Evolutionary conservation across 2,797 vertebrate species (phyloP), one percentile per base, ranked within the genome.

Genomic region (Artibeus jamaicensis): DNA sequence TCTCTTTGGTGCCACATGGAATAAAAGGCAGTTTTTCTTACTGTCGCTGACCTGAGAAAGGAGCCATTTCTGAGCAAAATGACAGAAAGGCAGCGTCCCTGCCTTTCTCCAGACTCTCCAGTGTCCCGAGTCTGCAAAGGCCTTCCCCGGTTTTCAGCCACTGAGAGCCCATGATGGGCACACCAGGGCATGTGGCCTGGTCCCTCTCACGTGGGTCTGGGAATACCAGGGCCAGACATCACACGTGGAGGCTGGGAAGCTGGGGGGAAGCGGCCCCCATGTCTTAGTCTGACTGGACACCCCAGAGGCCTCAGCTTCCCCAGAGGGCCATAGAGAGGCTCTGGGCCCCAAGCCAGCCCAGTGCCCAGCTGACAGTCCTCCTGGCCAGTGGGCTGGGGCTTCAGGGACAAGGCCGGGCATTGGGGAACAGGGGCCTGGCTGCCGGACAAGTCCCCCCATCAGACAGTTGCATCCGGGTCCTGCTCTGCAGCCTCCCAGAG

Each of bases 401-500:
- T 21, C 19, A 1, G 2, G 44, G 71, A n/a, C 83, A 84, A 62
- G 77, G 34, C 67, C 16, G 18, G 22, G 62, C 16, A 16, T 5
- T 14, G n/a, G 67, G 50, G 34, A 24, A 12, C 1, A 10, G 46
- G 21, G 37, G 1, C 29, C 71, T 46, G 37, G 37, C 16, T 78
- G 50, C 39, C 0, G 3, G 39, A 19, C 32, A 48, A n/a, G 44
- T 21, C 26, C 19, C 8, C 29, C 39, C 70, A 59, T 15, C 73
- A 46, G 78, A 34, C 16, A 10, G 73, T 24, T 78, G 32, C 0
- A 0, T 6, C 68, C 1, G 6, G 14, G 86, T 67, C 86, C 68
- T 3, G 18, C 68, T 44, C 0, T 9, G 50, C 15, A 2, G 68
- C 32, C n/a, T 37, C 59, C 0, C 0, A 19, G 50, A 39, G 4